Evolutionary conservation across 92 coral and sea anemone species (phyloP), one percentile per base, ranked within the genome.

Genomic region (Bergia puertoricense): DNA sequence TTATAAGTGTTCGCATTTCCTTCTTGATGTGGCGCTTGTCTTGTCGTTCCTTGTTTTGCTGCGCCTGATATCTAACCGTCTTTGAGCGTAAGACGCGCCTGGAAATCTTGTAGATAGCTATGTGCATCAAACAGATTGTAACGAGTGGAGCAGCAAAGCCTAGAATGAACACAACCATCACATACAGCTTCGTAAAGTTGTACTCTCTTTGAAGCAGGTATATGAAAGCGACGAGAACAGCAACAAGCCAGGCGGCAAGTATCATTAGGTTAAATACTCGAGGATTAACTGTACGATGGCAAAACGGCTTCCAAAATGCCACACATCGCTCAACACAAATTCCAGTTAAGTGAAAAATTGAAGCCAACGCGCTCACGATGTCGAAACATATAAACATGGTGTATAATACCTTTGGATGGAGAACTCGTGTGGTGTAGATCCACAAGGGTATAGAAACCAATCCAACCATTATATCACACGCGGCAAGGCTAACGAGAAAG

Each of bases 1-100:
- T 97, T n/a, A 95, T 76, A 42, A 96, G 95, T 40, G 96, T 97
- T 51, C 94, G 94, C 45, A 92, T 74, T 69, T 95, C 96, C 40
- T 85, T 92, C 39, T 85, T 82, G 66, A 95, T 75, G 45, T 89
- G 66, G 20, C 74, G 87, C 13, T 30, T 38, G 30, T 71, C 40
- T 22, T 57, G 41, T 23, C 45, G 87, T 46, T 67, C 18, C 45
- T 30, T 7, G 41, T 54, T 45, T 48, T 46, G 39, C 46, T 81
- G 77, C 67, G 87, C 43, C 13, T 11, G 78, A 38, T 73, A 54
- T n/a, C 86, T 51, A 10, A 68, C 77, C 41, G 87, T 10, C 43
- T 84, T 46, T 38, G 87, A 71, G 1, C 67, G 78, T 6, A 84
- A 66, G 44, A 84, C 87, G 59, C 79, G 87, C 42, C 78, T 84